Evolutionary conservation across 2,113 vertebrate genomes (phyloP).

Genomic region (Eublepharis macularius): DNA sequence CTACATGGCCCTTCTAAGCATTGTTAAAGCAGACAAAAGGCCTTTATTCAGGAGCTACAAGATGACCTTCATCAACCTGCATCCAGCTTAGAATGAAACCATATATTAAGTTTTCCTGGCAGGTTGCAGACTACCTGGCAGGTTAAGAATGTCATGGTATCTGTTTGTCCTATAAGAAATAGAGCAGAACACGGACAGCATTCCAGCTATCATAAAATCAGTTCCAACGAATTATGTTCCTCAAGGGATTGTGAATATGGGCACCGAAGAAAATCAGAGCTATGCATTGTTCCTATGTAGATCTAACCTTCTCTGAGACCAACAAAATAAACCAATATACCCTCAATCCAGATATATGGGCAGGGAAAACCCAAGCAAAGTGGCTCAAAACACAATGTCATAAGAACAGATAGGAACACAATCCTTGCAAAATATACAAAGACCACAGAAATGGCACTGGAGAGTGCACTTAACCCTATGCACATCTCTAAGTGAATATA

Average conservation of each 20-base stretch:
- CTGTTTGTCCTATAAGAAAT: neutral
- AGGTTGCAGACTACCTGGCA: too few species aligned
- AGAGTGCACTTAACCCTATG: too few species aligned
- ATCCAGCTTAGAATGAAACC: neutral
- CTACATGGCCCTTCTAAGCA: neutral
- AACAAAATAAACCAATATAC: too few species aligned
- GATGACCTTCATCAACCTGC: neutral
- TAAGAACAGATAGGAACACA: too few species aligned
- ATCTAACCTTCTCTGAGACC: too few species aligned
- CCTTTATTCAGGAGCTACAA: neutral
- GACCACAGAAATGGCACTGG: too few species aligned
- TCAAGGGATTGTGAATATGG: neutral
- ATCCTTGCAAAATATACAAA: too few species aligned
- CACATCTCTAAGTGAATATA: too few species aligned
- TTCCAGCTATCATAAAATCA: neutral
- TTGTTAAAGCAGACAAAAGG: neutral
- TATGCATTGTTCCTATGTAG: too few species aligned
- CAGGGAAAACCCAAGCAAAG: too few species aligned
- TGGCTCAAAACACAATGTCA: too few species aligned
- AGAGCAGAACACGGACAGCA: neutral
- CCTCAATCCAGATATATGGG: too few species aligned
- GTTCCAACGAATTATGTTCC: neutral
- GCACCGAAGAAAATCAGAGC: neutral
- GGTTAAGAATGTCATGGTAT: neutral
- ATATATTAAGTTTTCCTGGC: neutral